Base-by-base conservation (phyloP, 2,113 vertebrate species). In the Macquaria australasica region DNA sequence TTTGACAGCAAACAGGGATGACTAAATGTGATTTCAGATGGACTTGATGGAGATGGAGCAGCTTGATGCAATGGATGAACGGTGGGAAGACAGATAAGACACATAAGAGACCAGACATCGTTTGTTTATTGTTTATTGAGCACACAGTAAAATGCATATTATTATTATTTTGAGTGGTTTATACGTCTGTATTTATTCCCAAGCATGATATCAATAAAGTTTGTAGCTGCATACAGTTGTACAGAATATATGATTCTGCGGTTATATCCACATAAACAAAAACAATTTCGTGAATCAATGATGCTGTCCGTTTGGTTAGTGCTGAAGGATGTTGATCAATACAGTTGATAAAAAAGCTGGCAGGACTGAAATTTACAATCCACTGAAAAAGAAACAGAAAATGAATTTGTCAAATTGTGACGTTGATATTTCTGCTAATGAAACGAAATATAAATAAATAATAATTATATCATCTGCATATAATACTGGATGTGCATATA, bases 341-440 rank as follows among this genome's bases (percentile, higher is more conserved):
- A 23, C 23, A 18, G 62, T n/a, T 63, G 56, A 28, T n/a, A 7
- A 25, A 53, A 59, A 53, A 62, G 21, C 34, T 45, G 63, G 21
- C 25, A 53, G 48, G 55, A n/a, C 62, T 62, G 60, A 14, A 55
- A 63, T 63, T 79, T 41, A 83, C 15, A 16, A n/a, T 21, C 8
- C 68, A 83, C 85, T 87, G 76, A 50, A 83, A 87, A 70, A 50
- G 16, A 69, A 63, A 80, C 41, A 63, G 56, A 53, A 10, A 63
- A 28, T 21, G 12, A 1, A 51, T 55, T 37, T 3, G 21, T 69
- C 9, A 79, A 11, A 70, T 31, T 28, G 16, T 62, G 25, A 60
- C 48, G 39, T 5, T 60, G 56, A 43, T 15, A 73, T 58, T 58
- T 25, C 14, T 43, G 6, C 1, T 14, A 14, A 50, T 62, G 11